Conservation (phyloP, 1,140 invertebrate species). For the Diorhabda carinulata region DNA sequence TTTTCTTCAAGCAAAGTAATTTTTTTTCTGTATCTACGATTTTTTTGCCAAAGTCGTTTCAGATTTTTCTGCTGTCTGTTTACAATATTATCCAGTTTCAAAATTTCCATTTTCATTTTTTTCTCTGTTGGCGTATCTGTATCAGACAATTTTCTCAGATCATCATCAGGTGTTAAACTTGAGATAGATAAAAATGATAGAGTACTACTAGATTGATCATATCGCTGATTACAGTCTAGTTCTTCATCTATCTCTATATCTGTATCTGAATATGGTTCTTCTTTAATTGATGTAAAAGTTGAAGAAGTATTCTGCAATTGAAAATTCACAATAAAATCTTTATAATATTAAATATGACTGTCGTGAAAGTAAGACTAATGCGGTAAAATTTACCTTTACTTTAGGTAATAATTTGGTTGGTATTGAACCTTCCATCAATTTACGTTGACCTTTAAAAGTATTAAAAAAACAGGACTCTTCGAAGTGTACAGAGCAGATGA, state of each 20-base stretch:
- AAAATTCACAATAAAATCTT: background rate
- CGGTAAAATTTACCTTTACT: background rate
- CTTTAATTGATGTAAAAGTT: background rate
- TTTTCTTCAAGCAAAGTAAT: too few relatives aligned
- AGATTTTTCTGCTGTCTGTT: background rate
- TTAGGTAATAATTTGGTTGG: background rate
- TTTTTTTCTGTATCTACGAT: too few relatives aligned
- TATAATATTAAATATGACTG: background rate
- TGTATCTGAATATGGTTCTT: slow-evolving; percentile 5
- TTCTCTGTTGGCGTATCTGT: background rate
- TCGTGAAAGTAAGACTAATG: background rate
- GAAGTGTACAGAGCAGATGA: background rate
- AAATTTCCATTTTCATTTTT: slow-evolving; percentile 5
- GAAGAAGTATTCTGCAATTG: background rate
- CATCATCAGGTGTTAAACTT: background rate
- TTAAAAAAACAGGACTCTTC: background rate
- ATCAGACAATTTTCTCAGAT: slow-evolving; percentile 6
- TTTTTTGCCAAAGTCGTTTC: too few relatives aligned
- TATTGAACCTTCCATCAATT: slow-evolving; percentile 4
- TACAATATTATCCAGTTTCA: background rate
- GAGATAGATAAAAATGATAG: background rate
- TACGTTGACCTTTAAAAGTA: background rate
- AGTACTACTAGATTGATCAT: background rate
- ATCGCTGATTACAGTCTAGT: background rate
- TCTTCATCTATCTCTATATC: slow-evolving; percentile 3